Evolutionary conservation across 2,797 vertebrate genomes (phyloP).

Genomic region (Cyclura pinguis): DNA sequence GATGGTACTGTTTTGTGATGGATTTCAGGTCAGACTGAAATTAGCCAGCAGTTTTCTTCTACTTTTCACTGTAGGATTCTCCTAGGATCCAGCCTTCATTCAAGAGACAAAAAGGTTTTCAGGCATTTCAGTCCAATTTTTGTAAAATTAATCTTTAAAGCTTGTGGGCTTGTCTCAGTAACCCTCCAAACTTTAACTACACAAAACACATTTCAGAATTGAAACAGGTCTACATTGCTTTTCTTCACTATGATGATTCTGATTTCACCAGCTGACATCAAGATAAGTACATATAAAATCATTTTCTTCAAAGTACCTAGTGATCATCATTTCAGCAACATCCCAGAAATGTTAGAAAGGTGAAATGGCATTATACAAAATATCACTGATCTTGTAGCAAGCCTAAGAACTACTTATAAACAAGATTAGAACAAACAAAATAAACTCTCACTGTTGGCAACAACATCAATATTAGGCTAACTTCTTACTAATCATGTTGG

Average conservation of each 20-base stretch:
- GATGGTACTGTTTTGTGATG: too few species aligned
- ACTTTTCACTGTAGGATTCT: not conserved
- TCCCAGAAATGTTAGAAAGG: not conserved
- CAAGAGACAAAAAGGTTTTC: not conserved
- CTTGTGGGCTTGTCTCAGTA: not conserved
- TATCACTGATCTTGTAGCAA: not conserved
- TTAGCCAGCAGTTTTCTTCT: slow-evolving; percentile 22
- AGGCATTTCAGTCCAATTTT: not conserved
- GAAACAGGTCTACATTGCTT: slow-evolving; percentile 2
- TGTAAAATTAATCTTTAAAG: not conserved
- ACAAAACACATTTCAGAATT: slow-evolving; percentile 4
- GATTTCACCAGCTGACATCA: not conserved
- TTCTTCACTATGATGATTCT: not conserved
- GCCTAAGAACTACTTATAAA: not conserved
- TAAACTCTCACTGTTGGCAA: slow-evolving; percentile 14
- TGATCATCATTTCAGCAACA: not conserved
- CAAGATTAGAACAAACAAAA: not conserved
- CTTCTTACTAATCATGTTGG: slow-evolving; percentile 23
- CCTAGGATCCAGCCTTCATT: not conserved
- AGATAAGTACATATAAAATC: not conserved
- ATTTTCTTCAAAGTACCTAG: not conserved
- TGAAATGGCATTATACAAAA: not conserved
- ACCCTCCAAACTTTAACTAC: not conserved
- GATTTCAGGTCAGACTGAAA: not conserved
- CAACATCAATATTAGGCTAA: slow-evolving; percentile 29